Base-by-base conservation (phyloP, 2,797 vertebrate species). In the Siniperca scherzeri region DNA sequence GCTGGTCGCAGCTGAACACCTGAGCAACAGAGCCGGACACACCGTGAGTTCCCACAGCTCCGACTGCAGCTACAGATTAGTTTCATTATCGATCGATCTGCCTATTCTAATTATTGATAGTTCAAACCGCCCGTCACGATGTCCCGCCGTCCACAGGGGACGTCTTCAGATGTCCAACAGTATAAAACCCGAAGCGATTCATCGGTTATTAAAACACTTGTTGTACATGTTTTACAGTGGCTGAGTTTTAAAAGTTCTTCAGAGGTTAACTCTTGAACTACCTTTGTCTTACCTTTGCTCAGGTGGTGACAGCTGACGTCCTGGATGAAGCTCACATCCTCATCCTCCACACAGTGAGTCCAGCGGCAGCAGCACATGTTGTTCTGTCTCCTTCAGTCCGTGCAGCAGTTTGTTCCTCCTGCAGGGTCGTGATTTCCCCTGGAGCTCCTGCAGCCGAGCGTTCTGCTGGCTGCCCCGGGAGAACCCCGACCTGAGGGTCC, bases 401-500 rank as follows among this genome's bases (percentile, higher is more conserved):
- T 4, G 0, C 13, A 5, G 3, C 6, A 13, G 33, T 22, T 50
- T 6, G 17, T 64, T 72, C 16, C 40, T 36, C 8, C 7, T 25
- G 19, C 83, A 99, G 98, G 98, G 98, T 17, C 95, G 97, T 0
- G 97, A 98, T 77, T 99, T 98, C 81, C 96, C 97, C 17, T 99
- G 98, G 7, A 97, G 99, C 2, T 96, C 97, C 90, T 98, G 98
- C 21, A 97, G 98, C 84, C 89, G 97, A 14, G 97, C 97, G 0
- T 99, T 99, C 89, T 97, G 96, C 81, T 98, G 98, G 95, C 95
- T 99, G 68, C 96, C 98, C 0, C 50, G 82, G 3, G 96, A 96
- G 84, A 91, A 93, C 2, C 83, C 90, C 0, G 38, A 81, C 0
- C 94, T 94, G n/a, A 80, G 27, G 0, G 95, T 97, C 0, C 96